These are phyloP conservation scores for Acrobasis repandana DNA, from an alignment of 2,888 invertebrate species.

Conservation along the genomic window DNA sequence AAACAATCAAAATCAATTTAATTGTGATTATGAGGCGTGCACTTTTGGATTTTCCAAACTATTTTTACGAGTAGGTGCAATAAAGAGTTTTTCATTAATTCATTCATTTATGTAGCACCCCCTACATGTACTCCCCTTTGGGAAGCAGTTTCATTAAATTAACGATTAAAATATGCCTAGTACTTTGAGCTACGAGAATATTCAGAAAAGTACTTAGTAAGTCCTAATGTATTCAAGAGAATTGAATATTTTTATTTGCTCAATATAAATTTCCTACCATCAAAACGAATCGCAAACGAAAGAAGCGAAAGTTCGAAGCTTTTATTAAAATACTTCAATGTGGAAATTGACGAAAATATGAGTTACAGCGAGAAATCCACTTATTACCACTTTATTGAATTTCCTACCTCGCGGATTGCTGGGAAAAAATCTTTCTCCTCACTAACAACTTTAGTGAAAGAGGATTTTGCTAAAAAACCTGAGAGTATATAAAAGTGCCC, in stretches of 20 bases:
- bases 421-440: slow-evolving; percentile 50
- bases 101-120: too few relatives aligned
- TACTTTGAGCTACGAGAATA: too few relatives aligned
- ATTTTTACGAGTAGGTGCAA: too few relatives aligned
- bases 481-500: slow-evolving; percentile 27
- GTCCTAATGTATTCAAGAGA: neutral
- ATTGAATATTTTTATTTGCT: neutral
- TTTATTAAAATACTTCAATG: slow-evolving; percentile 54
- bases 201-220: too few relatives aligned
- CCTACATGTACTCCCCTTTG: too few relatives aligned
- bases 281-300: slow-evolving; percentile 8
- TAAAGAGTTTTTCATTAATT: too few relatives aligned
- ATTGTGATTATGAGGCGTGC: too few relatives aligned
- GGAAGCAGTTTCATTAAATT: too few relatives aligned
- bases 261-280: slow-evolving; percentile 3
- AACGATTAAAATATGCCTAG: too few relatives aligned
- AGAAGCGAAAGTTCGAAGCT: slow-evolving; percentile 37
- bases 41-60: too few relatives aligned
- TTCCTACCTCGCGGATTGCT: slow-evolving; percentile 53
- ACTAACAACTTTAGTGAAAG: slow-evolving; percentile 50
- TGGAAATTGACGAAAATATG: slow-evolving; percentile 59
- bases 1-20: too few relatives aligned
- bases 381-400: slow-evolving; percentile 74
- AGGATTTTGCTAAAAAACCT: slow-evolving; percentile 36
- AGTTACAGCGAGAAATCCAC: slow-evolving; percentile 58